These are phyloP conservation scores for Leptopilina clavipes DNA, from an alignment of 1,140 invertebrate species.

Conservation along the genomic window DNA sequence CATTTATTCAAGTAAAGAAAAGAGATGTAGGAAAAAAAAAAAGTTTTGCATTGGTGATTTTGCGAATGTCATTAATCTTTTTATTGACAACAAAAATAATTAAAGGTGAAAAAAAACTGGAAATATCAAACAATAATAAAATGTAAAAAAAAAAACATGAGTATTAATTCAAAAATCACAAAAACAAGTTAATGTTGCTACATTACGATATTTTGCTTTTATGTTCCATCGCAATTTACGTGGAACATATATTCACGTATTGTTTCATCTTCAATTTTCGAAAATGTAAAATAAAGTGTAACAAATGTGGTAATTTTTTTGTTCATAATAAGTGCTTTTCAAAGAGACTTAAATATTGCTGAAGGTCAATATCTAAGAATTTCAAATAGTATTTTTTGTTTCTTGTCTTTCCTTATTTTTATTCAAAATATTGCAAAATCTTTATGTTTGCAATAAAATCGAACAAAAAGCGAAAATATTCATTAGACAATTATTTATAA, in stretches of 20 bases:
- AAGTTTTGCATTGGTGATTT: neutral
- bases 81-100: neutral
- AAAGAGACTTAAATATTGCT: neutral
- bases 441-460: too few relatives aligned
- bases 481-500: too few relatives aligned
- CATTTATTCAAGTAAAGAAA: too few relatives aligned
- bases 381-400: neutral
- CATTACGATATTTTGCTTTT: neutral
- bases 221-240: neutral
- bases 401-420: too few relatives aligned
- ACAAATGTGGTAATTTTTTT: neutral
- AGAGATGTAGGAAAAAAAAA: neutral
- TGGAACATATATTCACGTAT: neutral
- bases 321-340: neutral
- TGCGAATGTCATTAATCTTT: neutral
- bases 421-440: too few relatives aligned
- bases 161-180: neutral
- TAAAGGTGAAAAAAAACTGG: neutral
- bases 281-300: neutral
- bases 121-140: neutral
- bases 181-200: neutral
- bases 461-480: too few relatives aligned
- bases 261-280: neutral
- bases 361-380: neutral
- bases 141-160: neutral